A percentile compares a stretch with the other conserved stretches of the same genome.
Evolutionary conservation across 2,113 vertebrate species (phyloP).

Genomic region (Theristicus caerulescens): DNA sequence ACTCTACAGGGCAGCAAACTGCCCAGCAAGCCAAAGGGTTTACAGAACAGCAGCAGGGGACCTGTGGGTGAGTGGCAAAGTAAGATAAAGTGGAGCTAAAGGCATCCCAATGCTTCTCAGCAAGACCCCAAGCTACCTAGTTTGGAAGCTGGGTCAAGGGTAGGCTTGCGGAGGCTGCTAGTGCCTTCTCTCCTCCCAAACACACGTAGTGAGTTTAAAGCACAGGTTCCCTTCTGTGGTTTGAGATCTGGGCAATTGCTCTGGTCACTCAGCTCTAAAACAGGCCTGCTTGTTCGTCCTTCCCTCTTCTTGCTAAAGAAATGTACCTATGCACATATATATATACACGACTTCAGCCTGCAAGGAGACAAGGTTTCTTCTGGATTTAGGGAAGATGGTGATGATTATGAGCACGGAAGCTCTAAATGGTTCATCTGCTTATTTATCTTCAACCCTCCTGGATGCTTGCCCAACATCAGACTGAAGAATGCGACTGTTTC

Average conservation of each 20-base stretch:
- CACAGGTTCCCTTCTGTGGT: background rate
- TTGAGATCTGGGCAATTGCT: background rate
- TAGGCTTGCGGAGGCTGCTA: background rate
- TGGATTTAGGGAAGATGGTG: background rate
- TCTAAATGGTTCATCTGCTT: background rate
- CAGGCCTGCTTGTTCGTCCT: background rate
- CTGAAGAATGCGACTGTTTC: background rate
- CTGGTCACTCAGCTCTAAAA: background rate
- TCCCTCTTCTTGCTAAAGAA: background rate
- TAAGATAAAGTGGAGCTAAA: background rate
- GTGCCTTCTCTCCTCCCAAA: background rate
- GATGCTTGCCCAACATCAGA: background rate
- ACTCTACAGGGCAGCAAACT: background rate
- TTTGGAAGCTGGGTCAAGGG: background rate
- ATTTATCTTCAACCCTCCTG: background rate
- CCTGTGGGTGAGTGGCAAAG: background rate
- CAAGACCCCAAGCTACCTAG: background rate
- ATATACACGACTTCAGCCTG: background rate
- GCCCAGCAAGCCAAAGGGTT: background rate
- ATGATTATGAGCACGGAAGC: background rate
- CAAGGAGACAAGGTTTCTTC: background rate
- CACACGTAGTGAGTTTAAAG: rapidly evolving
- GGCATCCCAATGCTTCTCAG: background rate
- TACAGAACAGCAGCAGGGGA: background rate
- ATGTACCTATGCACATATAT: rapidly evolving